Evolutionary conservation across 2,888 invertebrate genomes (phyloP), one percentile per base, ranked within the genome.

Genomic region (Bhutanitis thaidina): DNA sequence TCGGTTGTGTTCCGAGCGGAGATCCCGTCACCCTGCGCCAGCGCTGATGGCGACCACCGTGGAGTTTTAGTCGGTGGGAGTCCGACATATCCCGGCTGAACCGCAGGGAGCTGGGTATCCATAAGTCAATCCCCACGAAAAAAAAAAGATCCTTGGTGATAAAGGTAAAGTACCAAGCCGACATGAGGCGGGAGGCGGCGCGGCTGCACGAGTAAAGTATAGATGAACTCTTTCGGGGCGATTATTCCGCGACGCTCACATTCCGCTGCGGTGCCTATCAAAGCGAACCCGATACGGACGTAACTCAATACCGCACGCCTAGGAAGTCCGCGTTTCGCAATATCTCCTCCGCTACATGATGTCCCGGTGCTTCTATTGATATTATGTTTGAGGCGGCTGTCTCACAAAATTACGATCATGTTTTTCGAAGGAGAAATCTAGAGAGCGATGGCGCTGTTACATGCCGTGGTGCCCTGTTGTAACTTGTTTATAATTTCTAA

Each of bases 301-400:
- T 77, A 80, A 80, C 74, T 71, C 71, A 72, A 80, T 69, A 79
- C 78, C 64, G 76, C 65, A 66, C 65, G 71, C 61, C 67, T 70
- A 77, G 77, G 74, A 74, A 78, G 78, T 69, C 71, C 68, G 72
- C 65, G 63, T 75, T 73, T 74, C 69, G 67, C 69, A 65, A 71
- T 66, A 71, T 66, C 69, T 66, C 59, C 62, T 60, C 56, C 54
- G 46, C 40, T 64, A 65, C 66, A 66, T 69, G 67, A 65, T 63
- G 61, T 59, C 65, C 64, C 59, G 62, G 65, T 62, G 58, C 55
- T 61, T 61, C 63, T 66, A 66, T 64, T 66, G 61, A 62, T 63
- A 65, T 62, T 62, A 66, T 58, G 65, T 58, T 55, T 43, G n/a
- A n/a, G n/a, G n/a, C 54, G 53, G 58, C 57, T 67, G 67, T 67